Evolutionary conservation across 2,888 invertebrate species (phyloP).

Genomic region (Malthinus flaveolus): DNA sequence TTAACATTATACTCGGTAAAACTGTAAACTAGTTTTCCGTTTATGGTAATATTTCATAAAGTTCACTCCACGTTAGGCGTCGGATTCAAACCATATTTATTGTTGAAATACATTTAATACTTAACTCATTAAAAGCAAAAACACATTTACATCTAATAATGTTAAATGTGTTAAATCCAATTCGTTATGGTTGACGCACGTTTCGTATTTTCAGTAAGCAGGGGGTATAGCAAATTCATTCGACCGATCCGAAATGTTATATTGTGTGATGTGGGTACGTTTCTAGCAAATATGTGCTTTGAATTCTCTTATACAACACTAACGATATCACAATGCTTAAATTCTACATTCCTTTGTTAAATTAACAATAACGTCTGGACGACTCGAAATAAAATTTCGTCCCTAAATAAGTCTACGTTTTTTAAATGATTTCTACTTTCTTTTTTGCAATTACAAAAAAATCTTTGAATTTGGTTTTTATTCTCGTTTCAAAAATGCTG

Average conservation of each 20-base stretch:
- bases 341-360: not conserved
- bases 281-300: conserved; percentile 23
- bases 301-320: conserved; percentile 18
- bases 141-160: conserved; percentile 5
- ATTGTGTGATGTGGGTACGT: conserved; percentile 28
- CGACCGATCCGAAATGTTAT: conserved; percentile 26
- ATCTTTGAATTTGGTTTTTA: too few species aligned
- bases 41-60: too few species aligned
- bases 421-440: too few species aligned
- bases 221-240: conserved; percentile 22
- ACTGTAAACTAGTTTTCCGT: too few species aligned
- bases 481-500: too few species aligned
- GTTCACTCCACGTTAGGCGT: too few species aligned
- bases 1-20: too few species aligned
- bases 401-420: too few species aligned
- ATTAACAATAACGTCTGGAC: not conserved
- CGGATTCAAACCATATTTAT: too few species aligned
- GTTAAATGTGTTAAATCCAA: conserved; percentile 25
- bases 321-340: conserved; percentile 15
- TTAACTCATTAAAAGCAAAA: conserved; percentile 4
- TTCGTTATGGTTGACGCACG: conserved; percentile 23
- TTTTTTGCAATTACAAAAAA: too few species aligned
- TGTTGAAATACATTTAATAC: not conserved
- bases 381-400: too few species aligned
- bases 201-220: conserved; percentile 26